Conservation (phyloP, 1,140 invertebrate genomes). For the Drosophila subpulchrella region DNA sequence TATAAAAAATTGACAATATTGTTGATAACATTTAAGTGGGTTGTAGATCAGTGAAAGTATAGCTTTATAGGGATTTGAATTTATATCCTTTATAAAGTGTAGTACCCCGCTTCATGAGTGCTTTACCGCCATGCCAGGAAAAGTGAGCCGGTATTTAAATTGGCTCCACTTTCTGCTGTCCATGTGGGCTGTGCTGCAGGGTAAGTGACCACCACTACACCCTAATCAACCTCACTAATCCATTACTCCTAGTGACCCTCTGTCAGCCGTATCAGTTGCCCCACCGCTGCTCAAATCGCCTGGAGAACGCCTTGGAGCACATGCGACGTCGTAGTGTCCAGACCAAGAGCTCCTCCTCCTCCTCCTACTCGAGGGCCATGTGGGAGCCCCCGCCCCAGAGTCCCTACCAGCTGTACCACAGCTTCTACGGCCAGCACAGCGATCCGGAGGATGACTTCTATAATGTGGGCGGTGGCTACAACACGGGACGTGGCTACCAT, state of each 20-base stretch:
- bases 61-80: too few species aligned
- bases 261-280: slow-evolving; percentile 67
- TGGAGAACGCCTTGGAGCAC: slow-evolving; percentile 85
- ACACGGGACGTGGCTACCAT: slow-evolving; percentile 64
- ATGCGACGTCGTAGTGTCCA: slow-evolving; percentile 85
- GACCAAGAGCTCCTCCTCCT: slow-evolving; percentile 49
- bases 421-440: slow-evolving; percentile 83
- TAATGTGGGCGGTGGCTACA: slow-evolving; percentile 38
- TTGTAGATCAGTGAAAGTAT: too few species aligned
- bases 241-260: slow-evolving; percentile 21
- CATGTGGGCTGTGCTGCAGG: slow-evolving; percentile 42
- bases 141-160: slow-evolving; percentile 18
- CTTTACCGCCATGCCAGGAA: slow-evolving; percentile 25
- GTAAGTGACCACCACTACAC: slow-evolving; percentile 26
- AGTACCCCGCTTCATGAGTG: slow-evolving; percentile 13
- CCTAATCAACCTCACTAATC: background rate
- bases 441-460: slow-evolving; percentile 78
- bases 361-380: slow-evolving; percentile 59
- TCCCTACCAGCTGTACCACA: slow-evolving; percentile 87
- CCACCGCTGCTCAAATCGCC: slow-evolving; percentile 84
- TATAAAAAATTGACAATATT: too few species aligned
- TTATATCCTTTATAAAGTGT: background rate
- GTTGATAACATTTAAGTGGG: too few species aligned
- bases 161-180: slow-evolving; percentile 44
- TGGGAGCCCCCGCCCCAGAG: slow-evolving; percentile 82